Evolutionary conservation across 1,140 invertebrate genomes (phyloP).

Genomic region (Helicoverpa zea): DNA sequence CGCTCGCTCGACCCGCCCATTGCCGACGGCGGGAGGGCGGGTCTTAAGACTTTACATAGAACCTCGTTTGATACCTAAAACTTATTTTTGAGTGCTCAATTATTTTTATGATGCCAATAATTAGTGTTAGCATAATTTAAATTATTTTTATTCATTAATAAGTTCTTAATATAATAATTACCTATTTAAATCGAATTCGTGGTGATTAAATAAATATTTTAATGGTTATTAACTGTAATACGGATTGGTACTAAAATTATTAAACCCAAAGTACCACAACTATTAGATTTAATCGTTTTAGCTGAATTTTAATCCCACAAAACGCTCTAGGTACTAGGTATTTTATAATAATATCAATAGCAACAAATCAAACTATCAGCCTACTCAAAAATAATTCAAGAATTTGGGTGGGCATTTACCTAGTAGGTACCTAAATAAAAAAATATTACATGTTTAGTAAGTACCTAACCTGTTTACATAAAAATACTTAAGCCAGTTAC

Average conservation of each 20-base stretch:
- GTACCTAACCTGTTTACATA: not conserved
- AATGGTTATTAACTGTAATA: not conserved
- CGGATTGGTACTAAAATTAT: not conserved
- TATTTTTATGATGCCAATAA: not conserved
- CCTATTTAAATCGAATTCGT: conserved; percentile 4
- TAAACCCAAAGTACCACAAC: not conserved
- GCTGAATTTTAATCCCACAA: not conserved
- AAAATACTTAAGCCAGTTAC: not conserved
- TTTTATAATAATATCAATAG: not conserved
- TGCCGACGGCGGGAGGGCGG: conserved; percentile 13
- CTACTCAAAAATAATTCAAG: not conserved
- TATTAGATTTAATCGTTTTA: not conserved
- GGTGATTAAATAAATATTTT: not conserved
- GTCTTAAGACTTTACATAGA: not conserved
- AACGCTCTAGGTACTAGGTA: not conserved
- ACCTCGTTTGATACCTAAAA: not conserved
- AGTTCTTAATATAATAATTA: too few species aligned
- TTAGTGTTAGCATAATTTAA: conserved; percentile 4
- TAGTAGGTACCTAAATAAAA: too few species aligned
- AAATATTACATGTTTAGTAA: too few species aligned
- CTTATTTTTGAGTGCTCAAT: conserved; percentile 2
- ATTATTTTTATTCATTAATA: not conserved
- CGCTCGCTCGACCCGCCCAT: conserved; percentile 21
- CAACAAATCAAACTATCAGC: not conserved
- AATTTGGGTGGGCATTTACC: too few species aligned